Base-by-base conservation (phyloP, 2,113 vertebrate species). In the Zosterops pallidus region DNA sequence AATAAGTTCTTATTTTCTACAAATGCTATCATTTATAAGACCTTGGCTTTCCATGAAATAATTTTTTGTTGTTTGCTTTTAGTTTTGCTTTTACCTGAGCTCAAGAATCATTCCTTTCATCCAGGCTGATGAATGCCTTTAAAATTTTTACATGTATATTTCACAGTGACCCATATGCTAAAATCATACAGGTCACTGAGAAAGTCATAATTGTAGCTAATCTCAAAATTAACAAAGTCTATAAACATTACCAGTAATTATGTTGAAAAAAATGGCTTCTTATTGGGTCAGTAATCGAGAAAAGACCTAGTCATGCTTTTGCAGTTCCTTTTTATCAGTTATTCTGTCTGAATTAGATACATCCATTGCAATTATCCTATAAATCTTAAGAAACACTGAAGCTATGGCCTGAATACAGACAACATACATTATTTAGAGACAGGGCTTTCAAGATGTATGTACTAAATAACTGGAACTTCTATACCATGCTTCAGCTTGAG, bases 401-500 rank as follows among this genome's bases (percentile, higher is more conserved):
- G 11, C 5, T 37, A 29, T 23, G 67, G 16, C 18, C 46, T 80
- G 47, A 90, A 77, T 57, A 52, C 3, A 57, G 33, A 50, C 16
- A 33, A 17, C 3, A 16, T 10, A 33, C 8, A 23, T 57, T 49
- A 52, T 49, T 74, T 44, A 82, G 56, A 78, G 33, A 53, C 6
- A n/a, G 3, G 2, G 4, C 9, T 79, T 59, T 42, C 56, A 77
- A 67, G 24, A 55, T 7, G 7, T 14, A 18, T 59, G 8, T 41
- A 47, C 10, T 28, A 60, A 52, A 69, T 52, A 50, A 56, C 12
- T 16, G 6, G 37, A 68, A 28, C 21, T 59, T 67, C 69, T 63
- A 39, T 14, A 33, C 16, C 4, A 18, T 14, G 5, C 19, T 76
- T 86, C 49, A 76, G 1, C 2, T 59, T 0, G 0, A 41, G 26